Percentiles rank a stretch among this genome's conserved stretches.
Evolutionary conservation across 2,888 invertebrate genomes (phyloP).

Genomic region (Lasioglossum malachurum): DNA sequence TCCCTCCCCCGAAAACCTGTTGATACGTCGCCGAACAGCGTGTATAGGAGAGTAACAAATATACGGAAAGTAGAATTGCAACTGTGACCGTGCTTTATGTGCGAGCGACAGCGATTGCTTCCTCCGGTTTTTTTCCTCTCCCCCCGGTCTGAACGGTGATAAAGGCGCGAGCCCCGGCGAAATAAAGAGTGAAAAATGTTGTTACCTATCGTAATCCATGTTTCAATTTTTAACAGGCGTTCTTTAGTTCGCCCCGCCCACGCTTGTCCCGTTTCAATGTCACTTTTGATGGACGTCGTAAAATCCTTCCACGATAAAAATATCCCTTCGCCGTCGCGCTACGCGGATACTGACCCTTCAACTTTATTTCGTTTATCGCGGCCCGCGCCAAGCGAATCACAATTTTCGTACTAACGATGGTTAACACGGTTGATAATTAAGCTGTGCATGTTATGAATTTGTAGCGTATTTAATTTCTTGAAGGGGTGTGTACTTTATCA

Average conservation of each 20-base stretch:
- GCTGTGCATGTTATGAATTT: no score
- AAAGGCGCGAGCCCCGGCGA: constrained; percentile 2
- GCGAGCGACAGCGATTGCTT: constrained; percentile 28
- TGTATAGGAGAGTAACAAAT: constrained; percentile 46
- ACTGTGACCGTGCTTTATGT: constrained; percentile 21
- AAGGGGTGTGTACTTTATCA: no score
- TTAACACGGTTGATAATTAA: background rate
- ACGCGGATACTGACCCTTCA: background rate
- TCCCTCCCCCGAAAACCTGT: constrained; percentile 56
- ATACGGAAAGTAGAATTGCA: constrained; percentile 38
- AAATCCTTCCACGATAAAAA: background rate
- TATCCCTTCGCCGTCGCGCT: background rate
- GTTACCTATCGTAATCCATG: background rate
- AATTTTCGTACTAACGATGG: background rate
- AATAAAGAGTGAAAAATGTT: background rate
- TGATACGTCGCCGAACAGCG: constrained; percentile 57
- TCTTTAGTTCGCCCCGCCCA: background rate
- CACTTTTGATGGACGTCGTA: background rate
- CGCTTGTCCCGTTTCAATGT: background rate
- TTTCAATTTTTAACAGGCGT: constrained; percentile 16
- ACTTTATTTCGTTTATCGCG: background rate
- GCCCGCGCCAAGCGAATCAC: background rate
- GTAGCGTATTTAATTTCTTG: no score
- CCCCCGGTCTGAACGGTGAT: background rate
- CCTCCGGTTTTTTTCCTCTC: constrained; percentile 9